Percentiles rank a stretch among this genome's conserved stretches.
These are phyloP conservation scores for Aselliscus stoliczkanus DNA, from an alignment of 2,797 vertebrate species.

Conservation along the genomic window DNA sequence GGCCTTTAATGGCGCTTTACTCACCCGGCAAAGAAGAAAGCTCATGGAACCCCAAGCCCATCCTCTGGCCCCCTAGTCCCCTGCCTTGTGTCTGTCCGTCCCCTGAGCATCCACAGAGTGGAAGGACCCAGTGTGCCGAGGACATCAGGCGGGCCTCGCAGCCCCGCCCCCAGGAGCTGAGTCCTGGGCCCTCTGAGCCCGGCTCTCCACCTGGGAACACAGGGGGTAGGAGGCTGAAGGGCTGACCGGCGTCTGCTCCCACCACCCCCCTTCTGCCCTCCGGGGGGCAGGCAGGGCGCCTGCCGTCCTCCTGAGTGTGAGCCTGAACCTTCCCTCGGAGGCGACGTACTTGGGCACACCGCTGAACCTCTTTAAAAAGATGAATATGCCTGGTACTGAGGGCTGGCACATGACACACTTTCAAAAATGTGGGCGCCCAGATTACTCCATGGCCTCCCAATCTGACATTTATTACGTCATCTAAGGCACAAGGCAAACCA, in stretches of 20 bases:
- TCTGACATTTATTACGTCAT: background rate
- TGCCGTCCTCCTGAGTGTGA: background rate
- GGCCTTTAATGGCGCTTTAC: background rate
- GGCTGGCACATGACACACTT: background rate
- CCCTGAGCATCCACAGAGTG: background rate
- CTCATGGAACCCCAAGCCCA: background rate
- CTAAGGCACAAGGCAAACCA: background rate
- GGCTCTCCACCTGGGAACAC: background rate
- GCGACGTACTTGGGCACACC: fast-evolving
- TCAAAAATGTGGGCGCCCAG: background rate
- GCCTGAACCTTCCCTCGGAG: background rate
- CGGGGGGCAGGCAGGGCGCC: background rate
- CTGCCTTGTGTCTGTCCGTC: background rate
- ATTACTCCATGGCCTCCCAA: background rate
- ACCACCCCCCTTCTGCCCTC: too few relatives aligned
- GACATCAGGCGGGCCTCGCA: background rate
- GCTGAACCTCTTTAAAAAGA: background rate
- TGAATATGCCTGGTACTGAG: too few relatives aligned
- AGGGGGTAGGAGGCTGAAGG: background rate
- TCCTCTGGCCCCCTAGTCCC: background rate
- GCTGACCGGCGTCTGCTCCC: too few relatives aligned
- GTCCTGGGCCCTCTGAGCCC: background rate
- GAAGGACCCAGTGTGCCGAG: background rate
- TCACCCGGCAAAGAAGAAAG: background rate
- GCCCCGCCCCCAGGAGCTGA: background rate